Conservation (phyloP, 2,888 invertebrate genomes). For the Spodoptera littoralis region DNA sequence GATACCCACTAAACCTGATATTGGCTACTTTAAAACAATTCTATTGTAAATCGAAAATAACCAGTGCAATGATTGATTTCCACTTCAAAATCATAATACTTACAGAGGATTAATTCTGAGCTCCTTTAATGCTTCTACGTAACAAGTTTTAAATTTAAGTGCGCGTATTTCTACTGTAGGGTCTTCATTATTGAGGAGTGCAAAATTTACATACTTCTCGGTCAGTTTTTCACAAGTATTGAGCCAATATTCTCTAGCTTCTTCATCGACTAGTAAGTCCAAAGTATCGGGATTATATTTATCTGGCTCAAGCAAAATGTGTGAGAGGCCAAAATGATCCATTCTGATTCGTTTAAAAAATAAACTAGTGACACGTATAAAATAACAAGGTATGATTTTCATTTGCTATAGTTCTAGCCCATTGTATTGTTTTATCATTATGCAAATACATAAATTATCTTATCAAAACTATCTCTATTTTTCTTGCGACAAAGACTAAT, state of each 20-base stretch:
- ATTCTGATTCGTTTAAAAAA: constrained; percentile 63
- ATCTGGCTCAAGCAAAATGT: constrained; percentile 92
- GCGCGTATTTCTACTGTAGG: constrained; percentile 94
- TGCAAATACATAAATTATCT: constrained; percentile 73
- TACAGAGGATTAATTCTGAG: constrained; percentile 94
- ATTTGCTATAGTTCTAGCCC: constrained; percentile 73
- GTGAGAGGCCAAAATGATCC: constrained; percentile 84
- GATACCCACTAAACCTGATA: too few relatives aligned
- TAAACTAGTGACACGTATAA: constrained; percentile 47
- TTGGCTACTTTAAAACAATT: too few relatives aligned
- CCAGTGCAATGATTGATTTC: constrained; percentile 11
- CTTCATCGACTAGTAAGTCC: constrained; percentile 94
- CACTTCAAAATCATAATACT: constrained; percentile 69
- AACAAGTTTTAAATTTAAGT: constrained; percentile 94
- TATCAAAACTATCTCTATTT: constrained; percentile 47
- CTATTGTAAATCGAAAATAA: too few relatives aligned
- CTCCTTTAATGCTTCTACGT: constrained; percentile 93
- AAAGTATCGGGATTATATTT: constrained; percentile 97
- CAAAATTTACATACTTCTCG: constrained; percentile 95
- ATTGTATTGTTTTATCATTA: constrained; percentile 77
- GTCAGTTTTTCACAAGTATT: constrained; percentile 96
- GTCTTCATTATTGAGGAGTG: constrained; percentile 93
- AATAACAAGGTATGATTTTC: constrained; percentile 55
- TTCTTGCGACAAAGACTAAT: constrained; percentile 33
- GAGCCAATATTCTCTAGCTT: constrained; percentile 97